Evolutionary conservation across 2,888 invertebrate genomes (phyloP), one percentile per base, ranked within the genome.

Genomic region (Laothoe populi): DNA sequence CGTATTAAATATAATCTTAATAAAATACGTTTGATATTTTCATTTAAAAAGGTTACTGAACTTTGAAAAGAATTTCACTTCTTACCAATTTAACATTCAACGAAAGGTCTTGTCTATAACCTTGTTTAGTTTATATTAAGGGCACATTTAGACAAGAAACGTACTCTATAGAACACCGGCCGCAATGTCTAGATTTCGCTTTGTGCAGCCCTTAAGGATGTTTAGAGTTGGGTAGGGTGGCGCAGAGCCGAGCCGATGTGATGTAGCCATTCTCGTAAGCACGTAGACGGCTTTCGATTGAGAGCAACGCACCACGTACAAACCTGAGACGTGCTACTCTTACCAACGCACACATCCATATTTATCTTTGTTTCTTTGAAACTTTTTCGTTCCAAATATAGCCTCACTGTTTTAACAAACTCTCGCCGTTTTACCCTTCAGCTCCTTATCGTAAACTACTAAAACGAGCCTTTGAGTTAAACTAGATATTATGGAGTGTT

Each of bases 371-470:
- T 74, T 76, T 71, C 66, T 72, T 69, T 66, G 70, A 71, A 75
- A 81, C 83, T 75, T 81, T 79, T 72, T 62, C 61, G 64, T 77
- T 73, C 79, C 82, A 82, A 84, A 82, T 77, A 83, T 82, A 85
- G 75, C 77, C 65, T 59, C 7, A 23, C 23, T 23, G 13, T 16
- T 48, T 24, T 24, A 49, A 24, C 31, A 53, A 46, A 53, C 2
- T 35, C 53, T 40, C 24, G 21, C 40, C 40, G 16, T 35, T 35
- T 59, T n/a, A 16, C 13, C 19, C 1, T 11, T 38, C 13, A n/a
- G 35, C 4, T 42, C n/a, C n/a, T 60, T 59, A 46, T 60, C 46
- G 21, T 10, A 31, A 26, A n/a, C 42, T 13, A n/a, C n/a, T 5
- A 16, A 4, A n/a, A 31, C 4, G n/a, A 31, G n/a, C 10, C n/a